Evolutionary conservation across 2,113 vertebrate genomes (phyloP).

Genomic region (Morone saxatilis): DNA sequence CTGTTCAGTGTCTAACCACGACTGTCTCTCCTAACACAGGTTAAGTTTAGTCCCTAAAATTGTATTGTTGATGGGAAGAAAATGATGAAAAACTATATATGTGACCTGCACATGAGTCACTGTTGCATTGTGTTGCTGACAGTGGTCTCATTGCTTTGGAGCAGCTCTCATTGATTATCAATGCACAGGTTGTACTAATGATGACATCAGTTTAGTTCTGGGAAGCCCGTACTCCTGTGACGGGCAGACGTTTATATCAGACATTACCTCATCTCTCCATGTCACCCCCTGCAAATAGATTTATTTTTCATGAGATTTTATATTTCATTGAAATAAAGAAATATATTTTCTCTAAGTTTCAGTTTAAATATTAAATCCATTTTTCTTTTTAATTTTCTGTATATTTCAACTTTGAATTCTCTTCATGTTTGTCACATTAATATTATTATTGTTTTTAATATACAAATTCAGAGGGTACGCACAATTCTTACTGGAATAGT

Average conservation of each 20-base stretch:
- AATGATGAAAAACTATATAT: background rate
- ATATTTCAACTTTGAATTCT: background rate
- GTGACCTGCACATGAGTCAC: background rate
- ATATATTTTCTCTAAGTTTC: background rate
- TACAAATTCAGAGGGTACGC: background rate
- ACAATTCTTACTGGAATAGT: background rate
- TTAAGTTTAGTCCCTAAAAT: background rate
- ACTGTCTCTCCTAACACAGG: background rate
- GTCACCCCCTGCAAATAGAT: conserved; percentile 1
- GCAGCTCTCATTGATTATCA: conserved; percentile 40
- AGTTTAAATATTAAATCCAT: background rate
- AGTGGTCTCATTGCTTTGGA: background rate
- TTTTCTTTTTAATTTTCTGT: background rate
- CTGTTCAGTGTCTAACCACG: background rate
- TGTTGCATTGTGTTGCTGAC: background rate
- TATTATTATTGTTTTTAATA: background rate
- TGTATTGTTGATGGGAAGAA: background rate
- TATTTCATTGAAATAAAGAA: background rate
- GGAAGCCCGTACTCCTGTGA: conserved; percentile 54
- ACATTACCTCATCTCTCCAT: conserved; percentile 72
- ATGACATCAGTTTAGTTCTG: conserved; percentile 76
- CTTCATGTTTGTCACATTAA: background rate
- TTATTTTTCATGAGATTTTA: background rate
- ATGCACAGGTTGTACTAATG: conserved; percentile 57
- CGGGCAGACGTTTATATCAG: conserved; percentile 62